A percentile compares a stretch with the other conserved stretches of the same genome.
Evolutionary conservation across 1,140 invertebrate genomes (phyloP).

Genomic region (Drosophila prosaltans): DNA sequence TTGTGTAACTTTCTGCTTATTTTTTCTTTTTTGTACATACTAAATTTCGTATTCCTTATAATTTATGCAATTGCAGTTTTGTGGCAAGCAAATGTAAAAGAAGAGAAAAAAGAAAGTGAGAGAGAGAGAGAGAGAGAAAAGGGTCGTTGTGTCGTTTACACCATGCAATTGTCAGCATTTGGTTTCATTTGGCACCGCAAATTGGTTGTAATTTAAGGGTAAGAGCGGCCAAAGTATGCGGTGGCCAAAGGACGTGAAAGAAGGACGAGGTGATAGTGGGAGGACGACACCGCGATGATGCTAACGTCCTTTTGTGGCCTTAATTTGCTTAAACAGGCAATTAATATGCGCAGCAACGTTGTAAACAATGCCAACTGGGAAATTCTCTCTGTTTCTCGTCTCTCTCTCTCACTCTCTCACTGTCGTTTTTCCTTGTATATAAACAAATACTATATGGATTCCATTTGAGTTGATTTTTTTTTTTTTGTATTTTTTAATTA

Average conservation of each 20-base stretch:
- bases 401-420: not conserved
- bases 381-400: slow-evolving; percentile 5
- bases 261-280: not conserved
- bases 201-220: slow-evolving; percentile 48
- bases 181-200: slow-evolving; percentile 49
- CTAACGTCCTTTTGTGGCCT: slow-evolving; percentile 61
- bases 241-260: not conserved
- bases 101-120: slow-evolving; percentile 9
- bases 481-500: slow-evolving; percentile 43
- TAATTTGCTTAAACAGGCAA: slow-evolving; percentile 78
- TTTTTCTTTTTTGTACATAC: not conserved
- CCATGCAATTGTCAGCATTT: slow-evolving; percentile 60
- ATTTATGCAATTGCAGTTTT: slow-evolving; percentile 59
- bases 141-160: slow-evolving; percentile 26
- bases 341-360: slow-evolving; percentile 78
- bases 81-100: slow-evolving; percentile 11
- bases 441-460: slow-evolving; percentile 30
- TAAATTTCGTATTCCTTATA: slow-evolving; percentile 34
- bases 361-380: slow-evolving; percentile 64
- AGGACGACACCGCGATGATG: slow-evolving; percentile 31
- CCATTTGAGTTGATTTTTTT: slow-evolving; percentile 15
- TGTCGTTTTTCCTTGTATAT: slow-evolving; percentile 26
- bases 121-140: slow-evolving; percentile 5
- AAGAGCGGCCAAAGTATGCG: slow-evolving; percentile 7
- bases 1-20: slow-evolving; percentile 22